phyloP scores from a whole-genome alignment of 2,797 vertebrate species.

The Corythornis leucogaster region DNA sequence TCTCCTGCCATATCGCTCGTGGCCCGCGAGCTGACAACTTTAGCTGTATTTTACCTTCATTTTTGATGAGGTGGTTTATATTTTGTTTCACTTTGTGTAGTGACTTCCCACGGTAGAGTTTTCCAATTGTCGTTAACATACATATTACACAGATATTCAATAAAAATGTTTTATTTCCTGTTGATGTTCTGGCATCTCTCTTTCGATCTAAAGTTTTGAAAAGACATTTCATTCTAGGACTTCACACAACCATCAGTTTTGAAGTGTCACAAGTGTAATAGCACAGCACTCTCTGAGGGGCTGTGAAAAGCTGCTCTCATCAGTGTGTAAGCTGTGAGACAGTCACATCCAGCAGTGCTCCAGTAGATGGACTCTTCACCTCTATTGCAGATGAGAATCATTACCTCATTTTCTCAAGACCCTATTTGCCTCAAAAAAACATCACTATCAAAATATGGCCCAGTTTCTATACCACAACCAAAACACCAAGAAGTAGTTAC shows the following conservation, averaged over 20 bases:
- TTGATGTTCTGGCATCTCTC: slow-evolving; percentile 84
- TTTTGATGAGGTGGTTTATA: slow-evolving; percentile 97
- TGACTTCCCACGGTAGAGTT: slow-evolving; percentile 97
- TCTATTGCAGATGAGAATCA: neutral
- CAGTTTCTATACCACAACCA: neutral
- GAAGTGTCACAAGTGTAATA: neutral
- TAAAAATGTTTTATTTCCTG: slow-evolving; percentile 99
- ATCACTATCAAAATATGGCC: neutral
- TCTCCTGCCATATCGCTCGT: slow-evolving; percentile 94
- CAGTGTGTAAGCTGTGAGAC: neutral
- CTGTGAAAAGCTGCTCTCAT: slow-evolving; percentile 18
- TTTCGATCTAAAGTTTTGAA: slow-evolving; percentile 4
- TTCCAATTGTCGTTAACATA: slow-evolving; percentile 99
- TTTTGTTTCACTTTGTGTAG: slow-evolving; percentile 99
- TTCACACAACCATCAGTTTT: neutral
- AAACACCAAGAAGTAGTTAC: neutral
- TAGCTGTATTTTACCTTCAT: slow-evolving; percentile 98
- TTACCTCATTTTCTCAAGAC: neutral
- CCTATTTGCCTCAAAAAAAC: neutral
- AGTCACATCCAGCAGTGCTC: neutral
- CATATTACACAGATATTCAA: slow-evolving; percentile 98
- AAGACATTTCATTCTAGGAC: neutral
- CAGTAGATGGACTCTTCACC: neutral
- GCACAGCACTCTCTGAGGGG: neutral
- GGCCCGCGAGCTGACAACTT: slow-evolving; percentile 88